Conservation (phyloP, 2,888 invertebrate species). For the Orchestes rusci region DNA sequence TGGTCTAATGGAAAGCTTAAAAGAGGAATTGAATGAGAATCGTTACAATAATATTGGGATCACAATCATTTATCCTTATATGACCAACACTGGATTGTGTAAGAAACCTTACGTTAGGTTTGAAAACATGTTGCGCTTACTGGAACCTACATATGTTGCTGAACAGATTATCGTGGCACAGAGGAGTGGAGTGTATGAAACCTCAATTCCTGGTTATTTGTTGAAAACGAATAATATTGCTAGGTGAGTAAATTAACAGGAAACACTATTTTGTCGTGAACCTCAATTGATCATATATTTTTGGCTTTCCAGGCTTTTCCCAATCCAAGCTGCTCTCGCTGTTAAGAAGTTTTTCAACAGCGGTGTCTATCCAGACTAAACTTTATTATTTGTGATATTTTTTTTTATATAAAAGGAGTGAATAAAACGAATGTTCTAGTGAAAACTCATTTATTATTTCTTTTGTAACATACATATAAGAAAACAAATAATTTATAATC, state of each 20-base stretch:
- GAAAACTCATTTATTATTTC: no score
- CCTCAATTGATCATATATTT: no score
- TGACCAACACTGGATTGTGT: conserved; percentile 79
- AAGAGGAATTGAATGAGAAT: conserved; percentile 52
- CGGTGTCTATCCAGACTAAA: conserved; percentile 28
- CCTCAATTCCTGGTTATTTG: conserved; percentile 57
- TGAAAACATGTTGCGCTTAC: conserved; percentile 7
- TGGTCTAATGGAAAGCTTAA: conserved; percentile 79
- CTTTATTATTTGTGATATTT: no score
- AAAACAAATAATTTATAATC: no score
- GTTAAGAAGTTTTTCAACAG: conserved; percentile 28
- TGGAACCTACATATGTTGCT: conserved; percentile 53
- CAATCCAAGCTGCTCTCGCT: conserved; percentile 22
- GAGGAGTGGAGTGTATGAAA: conserved; percentile 53
- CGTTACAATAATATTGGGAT: conserved; percentile 65
- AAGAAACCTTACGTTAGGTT: conserved; percentile 69
- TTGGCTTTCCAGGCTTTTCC: conserved; percentile 27
- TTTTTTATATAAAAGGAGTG: no score
- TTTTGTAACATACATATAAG: no score
- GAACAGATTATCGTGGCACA: conserved; percentile 61
- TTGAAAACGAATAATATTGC: conserved; percentile 48
- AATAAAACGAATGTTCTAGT: no score
- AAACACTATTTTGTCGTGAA: background rate
- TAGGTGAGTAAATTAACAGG: conserved; percentile 17
- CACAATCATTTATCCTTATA: conserved; percentile 80